Evolutionary conservation across 2,888 invertebrate species (phyloP).

Genomic region (Empis stercorea): DNA sequence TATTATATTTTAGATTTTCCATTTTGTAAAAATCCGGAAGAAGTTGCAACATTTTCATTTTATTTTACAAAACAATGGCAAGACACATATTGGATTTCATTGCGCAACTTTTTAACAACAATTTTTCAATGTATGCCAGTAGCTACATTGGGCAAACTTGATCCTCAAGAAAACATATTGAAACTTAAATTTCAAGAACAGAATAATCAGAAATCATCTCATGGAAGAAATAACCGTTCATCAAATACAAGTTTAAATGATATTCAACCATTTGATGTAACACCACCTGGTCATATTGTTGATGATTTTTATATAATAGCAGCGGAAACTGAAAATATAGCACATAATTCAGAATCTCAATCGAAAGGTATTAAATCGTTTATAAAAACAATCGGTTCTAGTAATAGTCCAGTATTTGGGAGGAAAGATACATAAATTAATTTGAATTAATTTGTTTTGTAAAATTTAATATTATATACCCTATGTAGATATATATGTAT

Average conservation of each 20-base stretch:
- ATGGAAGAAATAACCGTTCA: too few species aligned
- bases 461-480: slow-evolving; percentile 11
- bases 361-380: slow-evolving; percentile 65
- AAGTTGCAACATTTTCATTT: slow-evolving; percentile 71
- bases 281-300: slow-evolving; percentile 65
- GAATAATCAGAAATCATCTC: slow-evolving; percentile 14
- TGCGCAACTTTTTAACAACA: slow-evolving; percentile 86
- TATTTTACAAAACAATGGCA: slow-evolving; percentile 93
- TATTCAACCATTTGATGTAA: slow-evolving; percentile 50
- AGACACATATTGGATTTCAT: slow-evolving; percentile 76
- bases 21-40: slow-evolving; percentile 82
- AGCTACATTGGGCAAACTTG: slow-evolving; percentile 75
- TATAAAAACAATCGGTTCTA: slow-evolving; percentile 66
- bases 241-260: slow-evolving; percentile 33
- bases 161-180: slow-evolving; percentile 46
- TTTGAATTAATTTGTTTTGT: slow-evolving; percentile 6
- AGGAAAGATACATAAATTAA: slow-evolving; percentile 41
- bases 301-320: slow-evolving; percentile 88
- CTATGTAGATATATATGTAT: too few species aligned
- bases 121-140: slow-evolving; percentile 78
- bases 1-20: slow-evolving; percentile 79
- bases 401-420: slow-evolving; percentile 67
- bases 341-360: slow-evolving; percentile 40
- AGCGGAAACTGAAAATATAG: slow-evolving; percentile 45
- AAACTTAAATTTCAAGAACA: slow-evolving; percentile 25